Conservation (phyloP, 53 echinoderm and acorn worm species). For the Actinopyga echinites region DNA sequence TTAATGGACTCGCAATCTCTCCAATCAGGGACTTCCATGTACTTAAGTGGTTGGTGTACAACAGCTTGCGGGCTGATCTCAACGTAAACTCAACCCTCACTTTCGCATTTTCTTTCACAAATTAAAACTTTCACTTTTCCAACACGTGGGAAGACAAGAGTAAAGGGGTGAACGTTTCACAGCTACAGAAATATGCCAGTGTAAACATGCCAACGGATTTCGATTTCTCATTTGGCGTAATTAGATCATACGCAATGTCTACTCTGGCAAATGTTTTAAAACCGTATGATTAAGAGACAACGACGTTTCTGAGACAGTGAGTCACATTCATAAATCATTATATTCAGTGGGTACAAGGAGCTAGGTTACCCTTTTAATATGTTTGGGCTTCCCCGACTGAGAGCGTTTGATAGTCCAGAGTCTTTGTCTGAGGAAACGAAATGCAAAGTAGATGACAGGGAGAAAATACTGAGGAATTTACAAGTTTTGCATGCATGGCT, state of each 20-base stretch:
- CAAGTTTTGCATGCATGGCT: too few relatives aligned
- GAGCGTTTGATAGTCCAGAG: not conserved
- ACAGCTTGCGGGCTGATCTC: too few relatives aligned
- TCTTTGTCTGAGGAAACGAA: too few relatives aligned
- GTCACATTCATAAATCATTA: slow-evolving; percentile 13
- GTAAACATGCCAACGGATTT: not conserved
- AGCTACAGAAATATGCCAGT: not conserved
- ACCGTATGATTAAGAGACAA: not conserved
- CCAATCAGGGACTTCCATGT: too few relatives aligned
- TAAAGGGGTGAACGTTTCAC: not conserved
- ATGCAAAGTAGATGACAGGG: too few relatives aligned
- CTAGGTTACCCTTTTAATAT: not conserved
- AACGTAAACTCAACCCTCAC: too few relatives aligned
- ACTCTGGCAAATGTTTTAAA: not conserved
- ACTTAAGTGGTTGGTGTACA: too few relatives aligned
- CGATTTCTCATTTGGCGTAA: slow-evolving; percentile 11
- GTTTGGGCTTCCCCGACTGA: not conserved
- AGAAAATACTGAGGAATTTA: too few relatives aligned
- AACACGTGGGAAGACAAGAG: too few relatives aligned
- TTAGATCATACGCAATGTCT: not conserved
- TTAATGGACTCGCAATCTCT: too few relatives aligned
- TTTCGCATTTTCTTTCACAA: too few relatives aligned
- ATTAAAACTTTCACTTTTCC: too few relatives aligned
- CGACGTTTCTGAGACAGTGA: slow-evolving; percentile 8
- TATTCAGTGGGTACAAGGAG: not conserved